Evolutionary conservation across 1,140 invertebrate genomes (phyloP).

Genomic region (Notospermus geniculatus): DNA sequence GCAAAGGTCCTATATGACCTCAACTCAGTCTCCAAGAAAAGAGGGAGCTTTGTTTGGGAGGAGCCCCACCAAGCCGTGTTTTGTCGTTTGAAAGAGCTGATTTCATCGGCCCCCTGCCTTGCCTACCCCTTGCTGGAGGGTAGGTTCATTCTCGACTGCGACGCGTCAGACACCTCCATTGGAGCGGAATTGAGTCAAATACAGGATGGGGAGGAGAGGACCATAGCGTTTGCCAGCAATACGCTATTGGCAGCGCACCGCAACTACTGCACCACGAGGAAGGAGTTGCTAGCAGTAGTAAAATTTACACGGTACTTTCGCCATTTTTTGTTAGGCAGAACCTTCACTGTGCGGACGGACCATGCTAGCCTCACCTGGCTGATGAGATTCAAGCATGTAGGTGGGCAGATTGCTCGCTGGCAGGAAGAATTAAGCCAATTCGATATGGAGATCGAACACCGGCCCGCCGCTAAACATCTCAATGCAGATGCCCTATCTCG

Average conservation of each 20-base stretch:
- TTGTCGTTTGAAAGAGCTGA: no score
- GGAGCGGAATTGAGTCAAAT: conserved; percentile 40
- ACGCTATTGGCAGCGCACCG: no score
- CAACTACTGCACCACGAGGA: no score
- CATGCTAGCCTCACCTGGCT: conserved; percentile 19
- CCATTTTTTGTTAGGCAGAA: conserved; percentile 8
- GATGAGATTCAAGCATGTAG: no score
- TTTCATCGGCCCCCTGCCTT: no score
- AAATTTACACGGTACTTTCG: conserved; percentile 15
- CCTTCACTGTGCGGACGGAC: conserved; percentile 16
- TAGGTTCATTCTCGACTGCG: conserved; percentile 33
- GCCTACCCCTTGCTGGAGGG: no score
- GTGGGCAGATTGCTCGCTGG: no score
- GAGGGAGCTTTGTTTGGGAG: no score
- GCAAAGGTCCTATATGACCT: conserved; percentile 22
- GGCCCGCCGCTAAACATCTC: conserved; percentile 11
- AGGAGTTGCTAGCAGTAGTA: conserved; percentile 19
- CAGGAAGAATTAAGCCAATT: conserved; percentile 23
- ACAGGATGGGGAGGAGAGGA: no score
- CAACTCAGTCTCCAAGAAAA: no score
- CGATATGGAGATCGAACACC: conserved; percentile 18
- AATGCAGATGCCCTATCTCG: conserved; percentile 27
- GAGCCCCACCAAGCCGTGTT: no score
- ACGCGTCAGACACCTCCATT: conserved; percentile 28
- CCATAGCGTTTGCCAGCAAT: no score